These are phyloP conservation scores for Cyclopterus lumpus DNA, from an alignment of 2,797 vertebrate species.

Conservation along the genomic window DNA sequence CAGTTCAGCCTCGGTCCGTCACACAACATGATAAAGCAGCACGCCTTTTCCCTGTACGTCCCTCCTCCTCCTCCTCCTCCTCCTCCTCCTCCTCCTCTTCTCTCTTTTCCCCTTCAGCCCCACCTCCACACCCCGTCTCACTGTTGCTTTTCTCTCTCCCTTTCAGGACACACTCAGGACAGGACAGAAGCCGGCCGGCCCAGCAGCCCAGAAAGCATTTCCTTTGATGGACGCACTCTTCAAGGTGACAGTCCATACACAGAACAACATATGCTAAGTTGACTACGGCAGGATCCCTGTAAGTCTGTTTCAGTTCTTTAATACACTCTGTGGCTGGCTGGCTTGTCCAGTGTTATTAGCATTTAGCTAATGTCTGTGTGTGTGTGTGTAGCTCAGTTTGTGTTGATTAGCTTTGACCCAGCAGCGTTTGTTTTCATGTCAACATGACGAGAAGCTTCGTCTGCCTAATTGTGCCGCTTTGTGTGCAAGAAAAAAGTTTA, in stretches of 20 bases:
- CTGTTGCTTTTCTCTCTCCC: slow-evolving; percentile 51
- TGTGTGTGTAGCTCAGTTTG: slow-evolving; percentile 1
- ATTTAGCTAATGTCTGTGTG: slow-evolving; percentile 46
- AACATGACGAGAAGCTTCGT: slow-evolving; percentile 13
- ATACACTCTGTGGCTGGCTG: background rate
- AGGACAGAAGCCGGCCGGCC: slow-evolving; percentile 64
- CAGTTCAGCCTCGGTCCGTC: background rate
- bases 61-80: slow-evolving; percentile 46
- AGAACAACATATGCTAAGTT: slow-evolving; percentile 17
- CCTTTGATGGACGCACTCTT: slow-evolving; percentile 37
- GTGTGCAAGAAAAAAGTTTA: background rate
- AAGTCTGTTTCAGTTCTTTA: slow-evolving; percentile 42
- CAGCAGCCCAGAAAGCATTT: slow-evolving; percentile 42
- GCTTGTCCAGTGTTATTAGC: slow-evolving; percentile 55
- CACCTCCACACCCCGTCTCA: slow-evolving; percentile 63
- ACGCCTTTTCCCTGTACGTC: slow-evolving; percentile 29
- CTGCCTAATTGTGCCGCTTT: background rate
- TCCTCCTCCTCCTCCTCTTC: slow-evolving; percentile 37
- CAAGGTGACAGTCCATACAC: slow-evolving; percentile 18
- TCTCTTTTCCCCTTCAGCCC: slow-evolving; percentile 19
- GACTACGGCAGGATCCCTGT: slow-evolving; percentile 43
- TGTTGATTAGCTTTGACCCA: slow-evolving; percentile 6
- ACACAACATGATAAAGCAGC: slow-evolving; percentile 29
- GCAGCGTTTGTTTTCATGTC: slow-evolving; percentile 1
- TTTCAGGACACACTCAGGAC: slow-evolving; percentile 62